phyloP scores from a whole-genome alignment of 2,797 vertebrate species.

The Natrix natrix region DNA sequence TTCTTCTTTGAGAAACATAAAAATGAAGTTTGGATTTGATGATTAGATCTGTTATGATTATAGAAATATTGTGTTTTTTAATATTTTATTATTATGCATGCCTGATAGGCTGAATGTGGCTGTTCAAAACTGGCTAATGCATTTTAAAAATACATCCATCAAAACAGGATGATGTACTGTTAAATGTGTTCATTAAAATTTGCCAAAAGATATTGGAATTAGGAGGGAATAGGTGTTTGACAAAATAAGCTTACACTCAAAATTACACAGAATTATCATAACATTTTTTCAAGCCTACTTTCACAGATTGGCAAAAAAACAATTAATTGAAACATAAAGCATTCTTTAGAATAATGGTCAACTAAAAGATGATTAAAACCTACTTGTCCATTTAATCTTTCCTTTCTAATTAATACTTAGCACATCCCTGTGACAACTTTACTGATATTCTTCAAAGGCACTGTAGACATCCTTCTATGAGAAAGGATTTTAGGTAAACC shows the following conservation, averaged over 20 bases:
- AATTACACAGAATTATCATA: neutral
- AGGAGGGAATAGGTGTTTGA: too few relatives aligned
- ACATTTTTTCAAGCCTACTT: conserved; percentile 13
- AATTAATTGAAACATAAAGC: conserved; percentile 25
- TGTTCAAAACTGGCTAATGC: neutral
- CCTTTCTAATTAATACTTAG: conserved; percentile 2
- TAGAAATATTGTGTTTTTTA: too few relatives aligned
- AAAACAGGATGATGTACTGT: neutral
- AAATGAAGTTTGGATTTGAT: too few relatives aligned
- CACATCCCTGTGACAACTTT: neutral
- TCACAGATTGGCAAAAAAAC: neutral
- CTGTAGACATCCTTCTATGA: neutral
- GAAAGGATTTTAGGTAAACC: too few relatives aligned
- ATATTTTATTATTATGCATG: too few relatives aligned
- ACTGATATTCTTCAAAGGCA: neutral
- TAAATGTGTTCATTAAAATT: conserved; percentile 47
- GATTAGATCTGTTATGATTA: too few relatives aligned
- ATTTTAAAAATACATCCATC: conserved; percentile 35
- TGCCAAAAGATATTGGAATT: neutral
- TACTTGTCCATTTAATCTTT: conserved; percentile 4
- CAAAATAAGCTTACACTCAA: neutral
- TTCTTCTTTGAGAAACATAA: too few relatives aligned
- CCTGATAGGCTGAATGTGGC: neutral
- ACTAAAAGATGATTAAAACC: neutral
- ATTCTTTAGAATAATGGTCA: neutral